These are phyloP conservation scores for Cyanocitta stelleri DNA, from an alignment of 2,113 vertebrate genomes.

Conservation along the genomic window DNA sequence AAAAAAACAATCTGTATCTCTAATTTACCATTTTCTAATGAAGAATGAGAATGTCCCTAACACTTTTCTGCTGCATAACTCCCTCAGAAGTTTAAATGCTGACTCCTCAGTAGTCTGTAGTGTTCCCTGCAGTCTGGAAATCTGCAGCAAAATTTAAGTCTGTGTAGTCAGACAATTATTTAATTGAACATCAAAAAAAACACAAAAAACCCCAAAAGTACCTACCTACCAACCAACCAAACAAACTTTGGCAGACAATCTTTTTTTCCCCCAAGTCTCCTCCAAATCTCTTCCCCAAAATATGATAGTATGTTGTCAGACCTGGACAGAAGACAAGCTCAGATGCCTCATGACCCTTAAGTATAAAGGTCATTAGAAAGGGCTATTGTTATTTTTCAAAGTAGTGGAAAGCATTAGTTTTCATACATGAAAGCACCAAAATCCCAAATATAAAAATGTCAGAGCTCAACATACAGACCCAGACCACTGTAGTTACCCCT, in stretches of 20 bases:
- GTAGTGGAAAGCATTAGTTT: neutral
- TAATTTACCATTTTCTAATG: neutral
- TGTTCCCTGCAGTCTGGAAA: neutral
- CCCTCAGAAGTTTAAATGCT: neutral
- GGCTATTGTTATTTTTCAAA: neutral
- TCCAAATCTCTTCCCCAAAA: neutral
- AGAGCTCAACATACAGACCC: neutral
- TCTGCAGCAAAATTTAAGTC: neutral
- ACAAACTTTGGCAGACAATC: neutral
- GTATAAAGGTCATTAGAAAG: neutral
- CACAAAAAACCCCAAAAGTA: neutral
- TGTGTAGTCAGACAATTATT: neutral
- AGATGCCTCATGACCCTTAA: neutral
- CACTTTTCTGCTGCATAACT: neutral
- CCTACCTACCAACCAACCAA: neutral
- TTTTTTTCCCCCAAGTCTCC: neutral
- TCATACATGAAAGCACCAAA: neutral
- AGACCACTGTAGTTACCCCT: neutral
- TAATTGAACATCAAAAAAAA: neutral
- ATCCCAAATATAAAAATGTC: neutral
- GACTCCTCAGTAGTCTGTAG: neutral
- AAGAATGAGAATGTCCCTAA: neutral
- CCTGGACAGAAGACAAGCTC: neutral
- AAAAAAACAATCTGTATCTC: neutral
- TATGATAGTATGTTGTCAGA: neutral